Base-by-base conservation (phyloP, 1,140 invertebrate species). In the Halesus radiatus region DNA sequence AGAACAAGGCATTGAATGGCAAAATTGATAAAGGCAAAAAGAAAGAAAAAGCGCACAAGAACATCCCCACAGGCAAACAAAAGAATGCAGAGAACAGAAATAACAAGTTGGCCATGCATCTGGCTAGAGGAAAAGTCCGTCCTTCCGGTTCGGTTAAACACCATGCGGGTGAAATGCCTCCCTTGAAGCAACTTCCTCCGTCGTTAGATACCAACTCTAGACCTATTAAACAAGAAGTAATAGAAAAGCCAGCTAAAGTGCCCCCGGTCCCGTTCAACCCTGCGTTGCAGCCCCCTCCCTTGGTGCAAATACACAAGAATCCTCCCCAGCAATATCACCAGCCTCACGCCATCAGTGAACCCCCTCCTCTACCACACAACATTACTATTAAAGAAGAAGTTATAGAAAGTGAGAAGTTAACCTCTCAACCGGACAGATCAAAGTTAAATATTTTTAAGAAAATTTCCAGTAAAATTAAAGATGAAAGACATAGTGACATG, bases 371-470 rank as follows among this genome's bases (percentile, higher is more conserved):
- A 16, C 77, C 84, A 62, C 78, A 78, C 56, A 76, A 58, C 37
- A 78, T 84, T 50, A 53, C 87, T 81, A 89, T 90, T 76, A 89
- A 90, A 78, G 89, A 88, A 79, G 88, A 90, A 64, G 88, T 91
- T 80, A 86, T 89, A 74, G 90, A 91, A 81, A 87, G 88, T 73
- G 90, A 93, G 84, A 95, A 96, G 88, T 86, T 96, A 22, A 91
- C 92, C 1, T 93, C 92, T 3, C 95, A 96, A 86, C 95, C 94
- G 1, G 94, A 96, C 85, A 94, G 93, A 86, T 94, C 93, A 85
- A 96, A 96, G 86, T 86, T 95, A 26, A 96, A 96, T 88, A 95
- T 96, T 85, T 95, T 96, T 84, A 96, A 95, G 85, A 96, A 96
- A 88, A 95, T 96, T 84, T 93, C 94, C 72, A 89, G 89, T 85